Base-by-base conservation (phyloP, 2,888 invertebrate species). In the Drosophila tripunctata region DNA sequence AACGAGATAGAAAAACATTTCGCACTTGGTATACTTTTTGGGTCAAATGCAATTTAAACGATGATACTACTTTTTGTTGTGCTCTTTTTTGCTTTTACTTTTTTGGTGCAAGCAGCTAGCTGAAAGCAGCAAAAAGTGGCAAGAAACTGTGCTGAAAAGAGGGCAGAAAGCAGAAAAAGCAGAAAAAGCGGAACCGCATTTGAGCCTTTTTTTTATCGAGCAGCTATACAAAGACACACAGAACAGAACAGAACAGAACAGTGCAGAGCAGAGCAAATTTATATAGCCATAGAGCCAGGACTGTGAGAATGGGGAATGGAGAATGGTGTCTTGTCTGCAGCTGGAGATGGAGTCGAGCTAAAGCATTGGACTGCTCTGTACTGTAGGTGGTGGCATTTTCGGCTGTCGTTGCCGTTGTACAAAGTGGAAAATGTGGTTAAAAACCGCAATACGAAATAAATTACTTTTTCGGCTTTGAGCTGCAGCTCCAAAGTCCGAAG, bases 371-470 rank as follows among this genome's bases (percentile, higher is more conserved):
- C 19, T 10, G 36, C 36, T 19, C 10, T 45, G 38, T 17, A 19
- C 27, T 21, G 60, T 27, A 48, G 35, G 17, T 35, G 47, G 17
- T 58, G 64, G 51, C 51, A 54, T 60, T 82, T 85, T 80, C 47
- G 87, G 72, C 87, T 80, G 82, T 81, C 79, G 85, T 69, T 85
- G 83, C 86, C 67, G 77, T 75, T 73, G 85, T 75, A 87, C 83
- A 83, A 83, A 83, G 83, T 83, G 83, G 83, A 83, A 83, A 83
- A 87, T 83, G 83, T 83, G 83, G 83, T 83, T 87, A 83, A 87
- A 83, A 83, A 87, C 83, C 83, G 87, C 87, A 83, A 78, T 87
- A 83, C 82, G 83, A 83, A 83, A 83, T 83, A 83, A 83, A 83
- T 83, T 83, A 87, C 83, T 83, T 83, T 87, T 84, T 84, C 78